Base-by-base conservation (phyloP, 2,113 vertebrate genomes). In the Dunckerocampus dactyliophorus region DNA sequence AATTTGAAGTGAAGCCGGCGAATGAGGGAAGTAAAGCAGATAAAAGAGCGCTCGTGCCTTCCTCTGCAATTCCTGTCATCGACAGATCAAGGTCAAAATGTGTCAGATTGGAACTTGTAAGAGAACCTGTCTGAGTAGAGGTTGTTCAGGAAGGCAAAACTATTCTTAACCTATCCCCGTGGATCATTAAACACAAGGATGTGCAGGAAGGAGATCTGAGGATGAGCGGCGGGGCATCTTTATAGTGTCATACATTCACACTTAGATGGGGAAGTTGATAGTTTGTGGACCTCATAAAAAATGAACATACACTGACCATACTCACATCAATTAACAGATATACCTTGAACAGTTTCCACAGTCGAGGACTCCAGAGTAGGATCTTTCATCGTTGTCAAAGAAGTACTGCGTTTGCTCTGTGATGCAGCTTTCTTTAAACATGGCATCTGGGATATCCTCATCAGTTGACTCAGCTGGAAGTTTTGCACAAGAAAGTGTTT, bases 341-440 rank as follows among this genome's bases (percentile, higher is more conserved):
- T 92, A 99, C 96, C 97, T 96, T 82, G 96, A 96, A 71, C 97
- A 99, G 89, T 98, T 99, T 75, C 91, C 93, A 85, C 97, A 99
- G 85, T 98, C 95, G 77, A 99, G 83, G 9, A 94, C 89, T 42
- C 95, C 94, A 73, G 82, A 77, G 85, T 97, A 95, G 19, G 95
- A 93, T 86, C 88, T 94, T 72, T 94, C 94, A 1, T 95, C 90
- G 15, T 94, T 97, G 75, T 94, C 93, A 71, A 98, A 99, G 90
- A 97, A 98, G 88, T 98, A 99, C 71, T 98, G 97, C 6, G 95
- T 99, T 87, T 99, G 97, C 73, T 98, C 95, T 1, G 95, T 99
- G 79, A 99, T 98, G 62, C 97, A 99, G 84, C 96, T 98, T 79
- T 97, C 95, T 85, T 98, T 98, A 58, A 95, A 94, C 72, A 95